Base-by-base conservation (phyloP, 2,797 vertebrate genomes). In the Hemitrygon akajei region DNA sequence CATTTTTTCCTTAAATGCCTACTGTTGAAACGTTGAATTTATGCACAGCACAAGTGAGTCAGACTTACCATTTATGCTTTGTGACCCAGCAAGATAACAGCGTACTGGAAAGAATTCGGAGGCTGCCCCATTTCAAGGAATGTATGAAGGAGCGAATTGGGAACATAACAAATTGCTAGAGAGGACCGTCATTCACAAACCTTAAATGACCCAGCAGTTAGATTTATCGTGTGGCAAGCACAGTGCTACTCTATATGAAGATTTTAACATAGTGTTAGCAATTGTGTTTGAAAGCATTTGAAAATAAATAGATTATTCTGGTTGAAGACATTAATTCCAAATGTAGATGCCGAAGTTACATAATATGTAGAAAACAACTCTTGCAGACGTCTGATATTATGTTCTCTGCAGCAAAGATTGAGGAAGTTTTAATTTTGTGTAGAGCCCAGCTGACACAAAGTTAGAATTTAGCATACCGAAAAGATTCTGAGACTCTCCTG, bases 131-230 rank as follows among this genome's bases (percentile, higher is more conserved):
- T 93, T 93, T 47, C 94, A 93, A 96, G 95, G 95, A 96, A 95
- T 94, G 95, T 95, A 94, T 93, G 93, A 96, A 95, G 95, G 95
- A 96, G 95, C 96, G 93, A 95, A 94, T 93, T 94, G 94, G 94
- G 94, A 94, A 94, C 94, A 94, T 93, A 94, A 94, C 93, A 93
- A 25, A 91, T 91, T 91, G 91, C 58, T 76, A 76, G 71, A 76
- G 37, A 93, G 71, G 76, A 93, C 47, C 37, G 73, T 75, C 25
- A 93, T 76, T 75, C 73, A 76, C 30, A 93, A 93, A 76, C 91
- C 47, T 16, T 76, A 69, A 93, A 25, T 93, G 91, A 76, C 37
- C 71, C 91, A 93, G 73, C 10, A 20, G 63, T 75, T 75, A 71
- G 73, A 10, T 75, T 93, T 18, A 20, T 58, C 40, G 75, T 76